Base-by-base conservation (phyloP, 2,888 invertebrate species). In the Yponomeuta sedellus region DNA sequence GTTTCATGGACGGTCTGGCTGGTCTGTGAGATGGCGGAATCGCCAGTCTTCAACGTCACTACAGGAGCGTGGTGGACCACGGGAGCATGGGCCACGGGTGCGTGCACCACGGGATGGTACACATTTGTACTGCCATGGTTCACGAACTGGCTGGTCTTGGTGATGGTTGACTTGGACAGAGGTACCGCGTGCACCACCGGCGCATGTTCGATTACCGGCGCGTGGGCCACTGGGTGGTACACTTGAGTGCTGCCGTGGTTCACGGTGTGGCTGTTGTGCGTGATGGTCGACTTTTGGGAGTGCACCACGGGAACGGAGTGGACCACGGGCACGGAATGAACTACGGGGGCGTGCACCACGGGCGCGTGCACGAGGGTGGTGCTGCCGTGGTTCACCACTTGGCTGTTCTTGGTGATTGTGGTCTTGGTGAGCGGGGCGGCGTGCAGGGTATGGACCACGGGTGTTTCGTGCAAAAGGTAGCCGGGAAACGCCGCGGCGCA, bases 1-100 rank as follows among this genome's bases (percentile, higher is more conserved):
- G 85, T 84, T 67, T 87, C 84, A 69, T 85, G 83, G 64, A 92
- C 83, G 68, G 92, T 79, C 61, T 90, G 83, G 79, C 92, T 88
- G 75, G 92, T 84, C 75, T 93, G 85, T 71, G 91, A 80, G 71
- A 92, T 76, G 16, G 88, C 83, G 64, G 92, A 83, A 77, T 89
- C 85, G 2, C 83, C 83, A 65, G 78, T 75, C 70, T 79, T 82
- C 59, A 79, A 72, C 2, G 75, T 67, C 1, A 79, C 70, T 1
- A 82, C 67, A 0, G 83, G 81, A 0, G 82, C 74, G 16, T 81
- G 77, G 64, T 79, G 76, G 0, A 52, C 44, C 16, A 52, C 44
- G 16, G 44, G 44, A 66, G 78, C 22, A 16, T 65, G 76, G 8
- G 79, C 69, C 1, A 81, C 70, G 8, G 87, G 81, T 25, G 84